Percentiles rank a stretch among this genome's conserved stretches.
These are phyloP conservation scores for Prosopocoilus inquinatus DNA, from an alignment of 2,888 invertebrate species.

Conservation along the genomic window DNA sequence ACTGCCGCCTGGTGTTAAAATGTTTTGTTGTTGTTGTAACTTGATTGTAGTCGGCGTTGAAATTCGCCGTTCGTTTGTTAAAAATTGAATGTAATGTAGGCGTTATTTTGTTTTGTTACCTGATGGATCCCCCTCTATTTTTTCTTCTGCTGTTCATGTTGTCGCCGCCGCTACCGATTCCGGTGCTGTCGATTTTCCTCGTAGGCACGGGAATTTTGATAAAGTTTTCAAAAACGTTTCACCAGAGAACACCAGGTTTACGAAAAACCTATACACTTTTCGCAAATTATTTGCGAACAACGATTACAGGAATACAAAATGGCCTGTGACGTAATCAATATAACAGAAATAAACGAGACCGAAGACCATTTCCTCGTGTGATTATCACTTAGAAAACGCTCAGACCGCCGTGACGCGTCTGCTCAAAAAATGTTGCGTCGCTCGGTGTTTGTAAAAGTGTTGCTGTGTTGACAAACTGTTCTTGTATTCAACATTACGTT, in stretches of 20 bases:
- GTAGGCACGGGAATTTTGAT: conserved; percentile 85
- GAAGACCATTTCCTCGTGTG: neutral
- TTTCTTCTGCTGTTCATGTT: conserved; percentile 82
- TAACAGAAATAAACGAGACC: conserved; percentile 5
- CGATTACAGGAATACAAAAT: conserved; percentile 46
- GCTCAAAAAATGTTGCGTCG: conserved; percentile 1
- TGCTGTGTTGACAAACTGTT: conserved; percentile 13
- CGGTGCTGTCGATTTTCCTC: conserved; percentile 77
- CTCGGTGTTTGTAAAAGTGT: conserved; percentile 4
- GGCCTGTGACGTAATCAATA: conserved; percentile 51
- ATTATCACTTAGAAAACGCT: conserved; percentile 7
- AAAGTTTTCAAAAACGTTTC: conserved; percentile 23
- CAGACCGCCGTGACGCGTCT: neutral
- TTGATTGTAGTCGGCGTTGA: neutral
- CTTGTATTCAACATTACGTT: conserved; percentile 24
- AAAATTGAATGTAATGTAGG: neutral
- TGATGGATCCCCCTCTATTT: conserved; percentile 75
- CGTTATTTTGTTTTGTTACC: conserved; percentile 53
- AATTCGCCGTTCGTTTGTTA: conserved; percentile 3
- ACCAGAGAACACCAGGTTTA: conserved; percentile 38
- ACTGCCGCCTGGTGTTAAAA: neutral
- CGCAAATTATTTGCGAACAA: conserved; percentile 32
- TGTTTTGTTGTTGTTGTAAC: neutral
- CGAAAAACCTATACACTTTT: conserved; percentile 30
- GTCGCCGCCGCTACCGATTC: conserved; percentile 66